These are phyloP conservation scores for Formica exsecta DNA, from an alignment of 1,140 invertebrate genomes.

Conservation along the genomic window DNA sequence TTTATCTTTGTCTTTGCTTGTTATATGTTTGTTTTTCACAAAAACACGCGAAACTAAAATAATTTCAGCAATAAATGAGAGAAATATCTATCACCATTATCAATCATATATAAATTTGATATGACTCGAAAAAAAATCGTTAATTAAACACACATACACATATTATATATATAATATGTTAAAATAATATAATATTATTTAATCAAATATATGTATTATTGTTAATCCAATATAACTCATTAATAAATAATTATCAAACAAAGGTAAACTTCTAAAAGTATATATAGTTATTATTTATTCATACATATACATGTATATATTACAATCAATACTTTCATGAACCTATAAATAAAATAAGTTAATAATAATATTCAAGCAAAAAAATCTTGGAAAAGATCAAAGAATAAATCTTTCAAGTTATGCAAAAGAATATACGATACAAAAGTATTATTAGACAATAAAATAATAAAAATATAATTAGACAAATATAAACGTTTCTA, in stretches of 20 bases:
- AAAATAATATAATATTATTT: slow-evolving; percentile 1
- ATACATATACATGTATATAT: slow-evolving; percentile 14
- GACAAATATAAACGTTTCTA: too few species aligned
- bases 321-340: slow-evolving; percentile 32
- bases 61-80: neutral
- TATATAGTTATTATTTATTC: slow-evolving; percentile 28
- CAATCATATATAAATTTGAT: neutral
- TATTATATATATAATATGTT: too few species aligned
- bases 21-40: neutral
- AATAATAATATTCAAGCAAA: slow-evolving; percentile 16
- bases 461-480: too few species aligned
- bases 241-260: slow-evolving; percentile 28
- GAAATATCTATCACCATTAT: neutral
- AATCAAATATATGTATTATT: slow-evolving; percentile 18
- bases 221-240: neutral
- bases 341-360: slow-evolving; percentile 39
- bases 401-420: slow-evolving; percentile 39
- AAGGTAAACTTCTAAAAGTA: slow-evolving; percentile 11
- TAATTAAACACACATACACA: neutral
- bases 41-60: neutral
- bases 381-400: slow-evolving; percentile 26
- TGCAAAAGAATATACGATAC: slow-evolving; percentile 6
- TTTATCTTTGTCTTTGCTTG: neutral
- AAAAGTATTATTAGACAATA: neutral
- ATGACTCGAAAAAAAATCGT: neutral